Evolutionary conservation across 2,797 vertebrate genomes (phyloP).

Genomic region (Menidia menidia): DNA sequence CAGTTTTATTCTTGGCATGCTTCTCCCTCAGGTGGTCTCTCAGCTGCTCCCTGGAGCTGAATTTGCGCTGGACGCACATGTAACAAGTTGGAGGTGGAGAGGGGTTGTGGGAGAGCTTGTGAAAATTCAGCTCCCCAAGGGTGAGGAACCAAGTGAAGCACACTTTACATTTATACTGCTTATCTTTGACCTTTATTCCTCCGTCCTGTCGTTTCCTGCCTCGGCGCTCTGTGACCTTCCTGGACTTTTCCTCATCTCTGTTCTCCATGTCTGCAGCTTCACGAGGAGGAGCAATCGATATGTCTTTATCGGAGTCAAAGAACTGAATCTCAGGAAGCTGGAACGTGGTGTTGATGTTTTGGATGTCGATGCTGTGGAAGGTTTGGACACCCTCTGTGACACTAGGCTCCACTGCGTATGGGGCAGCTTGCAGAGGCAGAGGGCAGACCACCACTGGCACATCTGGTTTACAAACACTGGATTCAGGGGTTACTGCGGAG

Average conservation of each 20-base stretch:
- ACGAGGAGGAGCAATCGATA: conserved; percentile 58
- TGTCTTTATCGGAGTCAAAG: conserved; percentile 81
- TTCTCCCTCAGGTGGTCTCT: conserved; percentile 95
- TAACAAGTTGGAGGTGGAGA: conserved; percentile 97
- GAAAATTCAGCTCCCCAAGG: conserved; percentile 93
- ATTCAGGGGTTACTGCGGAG: conserved; percentile 65
- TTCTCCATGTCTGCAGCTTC: conserved; percentile 52
- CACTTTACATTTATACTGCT: conserved; percentile 95
- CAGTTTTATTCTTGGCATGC: conserved; percentile 91
- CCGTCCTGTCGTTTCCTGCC: conserved; percentile 81
- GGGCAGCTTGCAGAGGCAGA: conserved; percentile 61
- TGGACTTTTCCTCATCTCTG: conserved; percentile 74
- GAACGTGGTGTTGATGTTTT: conserved; percentile 85
- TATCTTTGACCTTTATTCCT: conserved; percentile 87
- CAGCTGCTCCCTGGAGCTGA: conserved; percentile 94
- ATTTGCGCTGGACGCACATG: conserved; percentile 98
- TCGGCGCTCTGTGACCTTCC: conserved; percentile 76
- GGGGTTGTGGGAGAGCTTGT: conserved; percentile 95
- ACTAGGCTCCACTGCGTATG: conserved; percentile 40
- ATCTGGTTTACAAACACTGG: conserved; percentile 73
- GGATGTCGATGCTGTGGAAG: conserved; percentile 85
- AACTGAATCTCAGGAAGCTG: conserved; percentile 87
- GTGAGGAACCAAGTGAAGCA: conserved; percentile 97
- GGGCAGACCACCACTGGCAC: conserved; percentile 44
- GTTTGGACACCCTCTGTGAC: conserved; percentile 66